Evolutionary conservation across 2,888 invertebrate genomes (phyloP).

Genomic region (Steinernema hermaphroditum): DNA sequence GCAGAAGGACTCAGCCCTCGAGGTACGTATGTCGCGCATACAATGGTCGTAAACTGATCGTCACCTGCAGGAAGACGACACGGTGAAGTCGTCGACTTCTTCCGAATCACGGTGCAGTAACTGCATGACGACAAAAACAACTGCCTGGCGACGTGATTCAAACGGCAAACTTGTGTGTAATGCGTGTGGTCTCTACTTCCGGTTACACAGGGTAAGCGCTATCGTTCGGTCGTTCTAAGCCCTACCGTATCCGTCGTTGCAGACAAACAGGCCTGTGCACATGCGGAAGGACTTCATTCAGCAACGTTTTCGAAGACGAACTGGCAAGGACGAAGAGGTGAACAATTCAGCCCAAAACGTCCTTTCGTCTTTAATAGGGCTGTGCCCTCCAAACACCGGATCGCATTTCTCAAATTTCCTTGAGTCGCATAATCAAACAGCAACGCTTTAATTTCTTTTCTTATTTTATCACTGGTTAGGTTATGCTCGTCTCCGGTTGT

Average conservation of each 20-base stretch:
- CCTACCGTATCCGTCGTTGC: constrained; percentile 37
- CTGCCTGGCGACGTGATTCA: constrained; percentile 65
- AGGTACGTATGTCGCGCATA: neutral
- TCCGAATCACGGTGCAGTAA: constrained; percentile 58
- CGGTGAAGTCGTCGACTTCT: constrained; percentile 3
- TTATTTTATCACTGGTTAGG: constrained; percentile 2
- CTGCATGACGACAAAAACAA: constrained; percentile 64
- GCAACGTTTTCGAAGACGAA: constrained; percentile 62
- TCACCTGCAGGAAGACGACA: constrained; percentile 23
- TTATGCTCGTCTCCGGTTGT: constrained; percentile 22
- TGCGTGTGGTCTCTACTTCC: constrained; percentile 65
- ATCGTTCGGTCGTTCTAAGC: neutral
- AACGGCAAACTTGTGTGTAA: constrained; percentile 64
- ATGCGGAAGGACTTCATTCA: constrained; percentile 66
- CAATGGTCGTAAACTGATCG: constrained; percentile 14
- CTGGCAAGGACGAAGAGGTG: constrained; percentile 36
- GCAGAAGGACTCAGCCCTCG: constrained; percentile 22
- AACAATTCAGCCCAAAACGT: constrained; percentile 8
- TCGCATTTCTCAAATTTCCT: constrained; percentile 3
- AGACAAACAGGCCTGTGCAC: constrained; percentile 65
- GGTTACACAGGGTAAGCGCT: constrained; percentile 61
- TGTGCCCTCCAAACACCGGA: constrained; percentile 27
- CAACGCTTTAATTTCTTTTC: constrained; percentile 22
- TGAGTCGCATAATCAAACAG: constrained; percentile 22
- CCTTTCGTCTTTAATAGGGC: constrained; percentile 30